Evolutionary conservation across 2,888 invertebrate genomes (phyloP), one percentile per base, ranked within the genome.

Genomic region (Diarsia brunnea): DNA sequence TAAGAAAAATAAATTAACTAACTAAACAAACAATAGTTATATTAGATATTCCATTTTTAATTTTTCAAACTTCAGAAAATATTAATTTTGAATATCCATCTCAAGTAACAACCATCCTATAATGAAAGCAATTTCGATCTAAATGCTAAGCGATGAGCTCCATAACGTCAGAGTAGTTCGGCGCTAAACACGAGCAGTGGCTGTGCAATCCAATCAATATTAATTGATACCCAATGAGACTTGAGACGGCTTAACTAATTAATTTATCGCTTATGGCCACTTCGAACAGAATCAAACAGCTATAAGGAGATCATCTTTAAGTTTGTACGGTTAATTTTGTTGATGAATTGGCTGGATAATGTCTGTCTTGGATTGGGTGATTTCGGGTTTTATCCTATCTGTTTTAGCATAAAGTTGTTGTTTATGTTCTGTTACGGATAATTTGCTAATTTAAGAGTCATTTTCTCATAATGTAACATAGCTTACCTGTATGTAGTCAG

Each of bases 201-300:
- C 31, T 73, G 64, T 51, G 45, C 38, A 63, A 72, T 69, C 51
- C 75, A 84, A 69, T 75, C 65, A 69, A 69, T 69, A 63, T 75
- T 84, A 72, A 75, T 82, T 67, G 31, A 43, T 70, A 24, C 73
- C 70, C 70, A 81, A 74, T 83, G 69, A 73, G 72, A 63, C 69
- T 68, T 61, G 38, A 71, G 64, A 67, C 31, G 51, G 16, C 12
- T 47, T 21, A 24, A 12, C 10, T 69, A 64, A 79, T 74, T 69
- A 71, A 73, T 73, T 82, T 55, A 80, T 80, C 27, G 55, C 14
- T 49, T 58, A 24, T 55, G 63, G n/a, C 51, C 63, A 63, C 43
- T 63, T 63, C 11, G 43, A 63, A 63, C 31, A 27, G 53, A 83
- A 51, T 69, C 68, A 73, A 71, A 79, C 70, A 53, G 84, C 27